Evolutionary conservation across 1,140 invertebrate species (phyloP).

Genomic region (Popillia japonica): DNA sequence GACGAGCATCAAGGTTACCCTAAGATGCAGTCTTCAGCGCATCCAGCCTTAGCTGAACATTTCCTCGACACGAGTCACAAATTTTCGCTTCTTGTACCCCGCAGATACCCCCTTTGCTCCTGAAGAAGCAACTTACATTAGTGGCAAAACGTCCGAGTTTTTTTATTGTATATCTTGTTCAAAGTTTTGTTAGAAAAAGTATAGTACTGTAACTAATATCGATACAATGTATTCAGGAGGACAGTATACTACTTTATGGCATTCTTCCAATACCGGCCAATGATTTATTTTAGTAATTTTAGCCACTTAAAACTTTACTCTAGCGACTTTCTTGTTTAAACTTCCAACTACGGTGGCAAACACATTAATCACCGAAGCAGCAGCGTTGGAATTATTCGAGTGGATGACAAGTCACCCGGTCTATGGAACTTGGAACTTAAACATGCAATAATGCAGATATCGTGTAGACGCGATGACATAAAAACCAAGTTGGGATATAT

Average conservation of each 20-base stretch:
- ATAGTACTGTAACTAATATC: constrained; percentile 3
- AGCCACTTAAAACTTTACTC: constrained; percentile 10
- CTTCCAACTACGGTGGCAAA: background rate
- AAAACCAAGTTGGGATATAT: too few relatives aligned
- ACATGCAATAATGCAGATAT: constrained; percentile 14
- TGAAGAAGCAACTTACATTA: too few relatives aligned
- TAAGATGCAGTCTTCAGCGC: too few relatives aligned
- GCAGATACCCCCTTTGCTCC: too few relatives aligned
- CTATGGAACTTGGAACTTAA: background rate
- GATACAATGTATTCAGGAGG: background rate
- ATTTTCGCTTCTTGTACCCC: too few relatives aligned
- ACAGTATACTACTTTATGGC: background rate
- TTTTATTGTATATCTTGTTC: too few relatives aligned
- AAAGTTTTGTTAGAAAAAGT: too few relatives aligned
- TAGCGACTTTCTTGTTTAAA: constrained; percentile 13
- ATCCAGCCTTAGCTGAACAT: too few relatives aligned
- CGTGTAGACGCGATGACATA: background rate
- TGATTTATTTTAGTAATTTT: constrained; percentile 20
- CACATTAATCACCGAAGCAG: constrained; percentile 2
- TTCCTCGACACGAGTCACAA: too few relatives aligned
- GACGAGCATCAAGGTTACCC: too few relatives aligned
- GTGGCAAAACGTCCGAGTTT: too few relatives aligned
- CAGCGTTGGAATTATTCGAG: background rate
- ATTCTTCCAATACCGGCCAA: constrained; percentile 10
- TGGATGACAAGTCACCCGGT: background rate